Conservation (phyloP, 2,888 invertebrate genomes). For the Notodonta dromedarius region DNA sequence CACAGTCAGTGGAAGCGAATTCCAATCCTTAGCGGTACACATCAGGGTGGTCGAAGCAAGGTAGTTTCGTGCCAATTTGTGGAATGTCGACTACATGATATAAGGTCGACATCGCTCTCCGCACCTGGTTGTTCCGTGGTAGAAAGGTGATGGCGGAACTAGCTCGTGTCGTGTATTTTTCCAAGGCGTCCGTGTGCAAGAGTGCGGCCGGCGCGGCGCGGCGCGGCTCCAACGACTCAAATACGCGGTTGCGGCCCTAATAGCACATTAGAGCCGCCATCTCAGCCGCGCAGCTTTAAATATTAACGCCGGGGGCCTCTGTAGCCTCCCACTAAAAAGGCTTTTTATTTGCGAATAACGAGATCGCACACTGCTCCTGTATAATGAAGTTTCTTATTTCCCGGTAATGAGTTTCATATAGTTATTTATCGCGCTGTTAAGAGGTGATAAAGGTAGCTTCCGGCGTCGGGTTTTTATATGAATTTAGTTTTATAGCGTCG, state of each 20-base stretch:
- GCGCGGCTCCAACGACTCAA: slow-evolving; percentile 44
- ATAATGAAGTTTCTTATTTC: slow-evolving; percentile 71
- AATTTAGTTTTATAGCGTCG: slow-evolving; percentile 23
- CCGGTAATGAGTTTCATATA: slow-evolving; percentile 65
- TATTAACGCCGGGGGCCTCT: slow-evolving; percentile 65
- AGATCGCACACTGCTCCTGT: slow-evolving; percentile 59
- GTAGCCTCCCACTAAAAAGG: slow-evolving; percentile 58
- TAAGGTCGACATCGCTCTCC: too few species aligned
- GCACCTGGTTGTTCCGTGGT: too few species aligned
- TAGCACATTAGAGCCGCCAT: slow-evolving; percentile 73
- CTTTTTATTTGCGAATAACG: slow-evolving; percentile 75
- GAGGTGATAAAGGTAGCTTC: slow-evolving; percentile 38
- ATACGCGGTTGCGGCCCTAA: slow-evolving; percentile 61
- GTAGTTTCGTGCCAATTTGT: too few species aligned
- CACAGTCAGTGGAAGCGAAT: too few species aligned
- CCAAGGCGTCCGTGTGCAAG: not conserved
- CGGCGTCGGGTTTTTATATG: slow-evolving; percentile 38
- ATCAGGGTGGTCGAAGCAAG: too few species aligned
- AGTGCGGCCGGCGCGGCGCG: slow-evolving; percentile 7
- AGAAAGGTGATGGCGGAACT: too few species aligned
- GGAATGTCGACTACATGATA: too few species aligned
- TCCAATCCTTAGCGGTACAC: too few species aligned
- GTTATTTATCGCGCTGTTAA: slow-evolving; percentile 53
- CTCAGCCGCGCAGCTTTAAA: slow-evolving; percentile 67
- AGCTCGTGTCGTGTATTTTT: not conserved